Conservation (phyloP, 2,888 invertebrate species). For the Dendrolimus pini region DNA sequence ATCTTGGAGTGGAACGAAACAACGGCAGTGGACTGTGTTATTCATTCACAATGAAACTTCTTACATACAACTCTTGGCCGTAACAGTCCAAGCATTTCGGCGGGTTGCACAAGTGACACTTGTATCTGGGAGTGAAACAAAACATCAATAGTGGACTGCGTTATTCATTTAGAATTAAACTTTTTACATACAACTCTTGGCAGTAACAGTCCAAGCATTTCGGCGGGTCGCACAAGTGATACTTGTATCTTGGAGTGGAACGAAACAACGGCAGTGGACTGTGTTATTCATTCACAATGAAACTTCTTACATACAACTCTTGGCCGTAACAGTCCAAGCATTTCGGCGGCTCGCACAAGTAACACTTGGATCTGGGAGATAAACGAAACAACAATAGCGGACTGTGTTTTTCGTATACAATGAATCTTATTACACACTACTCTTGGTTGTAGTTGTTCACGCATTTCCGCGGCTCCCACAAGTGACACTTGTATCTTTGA, state of each 20-base stretch:
- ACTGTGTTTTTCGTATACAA: constrained; percentile 30
- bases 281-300: constrained; percentile 49
- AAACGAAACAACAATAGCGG: too few relatives aligned
- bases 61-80: constrained; percentile 76
- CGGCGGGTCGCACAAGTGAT: constrained; percentile 84
- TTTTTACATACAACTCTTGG: constrained; percentile 79
- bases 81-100: constrained; percentile 76
- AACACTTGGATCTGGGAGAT: constrained; percentile 79
- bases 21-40: too few relatives aligned
- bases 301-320: constrained; percentile 79
- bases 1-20: too few relatives aligned
- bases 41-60: too few relatives aligned
- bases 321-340: constrained; percentile 72
- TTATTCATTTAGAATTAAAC: constrained; percentile 56
- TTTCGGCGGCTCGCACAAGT: constrained; percentile 83
- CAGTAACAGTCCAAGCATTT: constrained; percentile 74
- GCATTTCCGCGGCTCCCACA: constrained; percentile 85
- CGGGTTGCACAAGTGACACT: constrained; percentile 86
- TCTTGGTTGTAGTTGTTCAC: constrained; percentile 50
- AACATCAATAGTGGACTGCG: too few relatives aligned
- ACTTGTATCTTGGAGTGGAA: constrained; percentile 75
- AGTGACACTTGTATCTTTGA: constrained; percentile 81
- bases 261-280: too few relatives aligned
- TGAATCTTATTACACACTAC: constrained; percentile 81
- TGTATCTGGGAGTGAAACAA: constrained; percentile 62